phyloP scores from a whole-genome alignment of 2,888 invertebrate species.

The Penaeus monodon region DNA sequence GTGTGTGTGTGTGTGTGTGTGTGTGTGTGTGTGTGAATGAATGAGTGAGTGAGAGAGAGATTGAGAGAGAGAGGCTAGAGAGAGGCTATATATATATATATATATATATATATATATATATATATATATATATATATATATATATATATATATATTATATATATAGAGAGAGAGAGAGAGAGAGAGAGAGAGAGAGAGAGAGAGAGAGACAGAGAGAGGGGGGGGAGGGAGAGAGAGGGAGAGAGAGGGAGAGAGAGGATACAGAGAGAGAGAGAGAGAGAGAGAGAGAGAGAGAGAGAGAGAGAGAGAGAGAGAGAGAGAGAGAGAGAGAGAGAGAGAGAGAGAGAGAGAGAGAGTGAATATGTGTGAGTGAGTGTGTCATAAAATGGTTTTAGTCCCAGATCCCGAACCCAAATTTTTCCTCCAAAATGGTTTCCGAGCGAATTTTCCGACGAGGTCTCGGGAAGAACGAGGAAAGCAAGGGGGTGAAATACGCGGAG shows the following conservation, averaged over 20 bases:
- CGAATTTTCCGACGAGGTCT: not conserved
- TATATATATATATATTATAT: no score
- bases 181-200: no score
- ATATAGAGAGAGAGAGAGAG: no score
- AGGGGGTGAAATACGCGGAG: not conserved
- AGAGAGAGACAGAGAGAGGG: not conserved
- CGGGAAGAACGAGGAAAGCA: not conserved
- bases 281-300: constrained; percentile 1
- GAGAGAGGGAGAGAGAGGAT: not conserved
- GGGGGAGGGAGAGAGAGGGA: not conserved
- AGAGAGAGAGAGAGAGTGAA: not conserved
- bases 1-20: no score
- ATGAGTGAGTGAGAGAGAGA: no score
- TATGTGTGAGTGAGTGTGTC: not conserved
- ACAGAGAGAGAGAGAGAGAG: constrained; percentile 1
- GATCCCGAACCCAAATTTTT: no score
- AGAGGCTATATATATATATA: no score
- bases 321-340: not conserved
- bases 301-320: not conserved
- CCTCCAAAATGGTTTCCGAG: not conserved
- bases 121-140: no score
- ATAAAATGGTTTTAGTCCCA: not conserved
- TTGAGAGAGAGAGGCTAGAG: no score
- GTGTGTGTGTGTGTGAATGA: no score
- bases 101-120: no score